phyloP scores from a whole-genome alignment of 2,113 vertebrate genomes.

The Enhydra lutris region DNA sequence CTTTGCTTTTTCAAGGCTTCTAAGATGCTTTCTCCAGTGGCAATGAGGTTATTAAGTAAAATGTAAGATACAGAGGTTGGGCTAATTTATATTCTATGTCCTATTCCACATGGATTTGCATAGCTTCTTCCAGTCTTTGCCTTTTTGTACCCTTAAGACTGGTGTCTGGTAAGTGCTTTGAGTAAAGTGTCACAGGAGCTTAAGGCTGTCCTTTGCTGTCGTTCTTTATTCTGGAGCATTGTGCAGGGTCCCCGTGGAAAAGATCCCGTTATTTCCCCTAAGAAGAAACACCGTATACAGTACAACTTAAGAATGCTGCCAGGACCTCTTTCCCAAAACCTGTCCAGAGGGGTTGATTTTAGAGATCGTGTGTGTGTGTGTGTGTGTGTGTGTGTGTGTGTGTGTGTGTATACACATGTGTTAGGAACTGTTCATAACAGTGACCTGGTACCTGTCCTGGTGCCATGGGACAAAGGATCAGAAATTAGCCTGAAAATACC shows the following conservation, averaged over 20 bases:
- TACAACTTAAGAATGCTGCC: conserved; percentile 5
- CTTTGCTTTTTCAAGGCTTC: conserved; percentile 44
- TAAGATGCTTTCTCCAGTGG: conserved; percentile 53
- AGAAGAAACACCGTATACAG: background rate
- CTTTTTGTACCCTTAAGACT: background rate
- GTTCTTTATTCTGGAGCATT: background rate
- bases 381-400: background rate
- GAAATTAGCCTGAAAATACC: conserved; percentile 8
- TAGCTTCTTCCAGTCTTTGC: conserved; percentile 11
- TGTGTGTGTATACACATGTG: background rate
- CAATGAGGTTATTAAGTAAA: conserved; percentile 64
- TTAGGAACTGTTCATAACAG: background rate
- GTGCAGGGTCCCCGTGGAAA: background rate
- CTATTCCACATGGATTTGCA: background rate
- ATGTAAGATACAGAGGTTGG: background rate
- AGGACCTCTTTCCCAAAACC: background rate
- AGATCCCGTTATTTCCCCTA: background rate
- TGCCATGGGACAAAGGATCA: background rate
- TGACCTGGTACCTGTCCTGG: background rate
- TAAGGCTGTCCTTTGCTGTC: background rate
- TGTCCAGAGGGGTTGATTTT: background rate
- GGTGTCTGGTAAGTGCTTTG: background rate
- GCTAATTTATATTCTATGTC: background rate
- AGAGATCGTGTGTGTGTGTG: background rate
- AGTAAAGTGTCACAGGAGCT: background rate